These are phyloP conservation scores for Sabatieria punctata DNA, from an alignment of 2,888 invertebrate species.

Conservation along the genomic window DNA sequence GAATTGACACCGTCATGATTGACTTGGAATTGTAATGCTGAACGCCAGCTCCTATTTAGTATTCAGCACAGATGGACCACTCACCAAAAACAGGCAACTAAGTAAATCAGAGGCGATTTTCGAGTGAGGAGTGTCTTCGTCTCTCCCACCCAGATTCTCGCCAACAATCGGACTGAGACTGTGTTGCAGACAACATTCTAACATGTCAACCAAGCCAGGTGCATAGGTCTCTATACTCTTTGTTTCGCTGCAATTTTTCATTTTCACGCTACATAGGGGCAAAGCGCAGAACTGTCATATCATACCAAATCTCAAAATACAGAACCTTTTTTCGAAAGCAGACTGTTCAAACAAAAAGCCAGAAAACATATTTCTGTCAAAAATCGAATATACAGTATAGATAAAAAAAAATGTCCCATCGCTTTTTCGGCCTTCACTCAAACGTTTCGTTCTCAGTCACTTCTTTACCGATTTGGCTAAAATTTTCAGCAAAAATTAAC, in stretches of 20 bases:
- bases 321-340: no score
- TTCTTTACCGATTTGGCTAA: no score
- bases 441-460: no score
- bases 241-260: constrained; percentile 48
- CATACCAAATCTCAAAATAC: no score
- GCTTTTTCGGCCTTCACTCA: no score
- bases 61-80: constrained; percentile 19
- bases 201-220: constrained; percentile 57
- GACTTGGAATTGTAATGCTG: constrained; percentile 52
- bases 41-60: constrained; percentile 18
- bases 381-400: no score
- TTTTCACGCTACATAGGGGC: neutral
- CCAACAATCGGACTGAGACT: constrained; percentile 10
- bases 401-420: no score
- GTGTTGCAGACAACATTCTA: constrained; percentile 66
- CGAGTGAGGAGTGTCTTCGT: constrained; percentile 83
- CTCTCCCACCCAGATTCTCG: constrained; percentile 40
- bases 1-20: constrained; percentile 65
- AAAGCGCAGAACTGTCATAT: no score
- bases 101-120: constrained; percentile 89
- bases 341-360: no score
- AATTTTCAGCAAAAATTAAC: no score
- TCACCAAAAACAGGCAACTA: constrained; percentile 77
- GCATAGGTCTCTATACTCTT: constrained; percentile 69
- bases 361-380: no score